Conservation (phyloP, 2,113 vertebrate species). For the Pangasianodon gigas region DNA sequence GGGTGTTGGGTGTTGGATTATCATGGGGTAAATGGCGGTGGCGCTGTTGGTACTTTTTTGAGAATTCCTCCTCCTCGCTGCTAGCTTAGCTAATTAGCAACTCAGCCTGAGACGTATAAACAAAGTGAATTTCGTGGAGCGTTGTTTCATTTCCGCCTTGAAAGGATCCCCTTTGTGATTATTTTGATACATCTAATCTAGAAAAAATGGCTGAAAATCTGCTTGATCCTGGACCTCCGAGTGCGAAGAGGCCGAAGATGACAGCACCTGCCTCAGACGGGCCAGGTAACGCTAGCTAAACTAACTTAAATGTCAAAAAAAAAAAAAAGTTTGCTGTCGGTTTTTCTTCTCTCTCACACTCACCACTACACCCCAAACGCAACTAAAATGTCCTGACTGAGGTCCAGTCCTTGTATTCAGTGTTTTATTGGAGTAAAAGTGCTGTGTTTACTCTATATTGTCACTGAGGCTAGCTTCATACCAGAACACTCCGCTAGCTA, state of each 20-base stretch:
- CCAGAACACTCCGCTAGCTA: slow-evolving; percentile 8
- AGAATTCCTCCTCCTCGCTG: slow-evolving; percentile 65
- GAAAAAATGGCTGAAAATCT: slow-evolving; percentile 89
- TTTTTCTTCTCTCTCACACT: not conserved
- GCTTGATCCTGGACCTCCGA: slow-evolving; percentile 91
- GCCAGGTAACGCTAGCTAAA: slow-evolving; percentile 80
- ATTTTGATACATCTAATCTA: not conserved
- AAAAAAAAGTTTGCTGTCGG: not conserved
- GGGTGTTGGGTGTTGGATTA: slow-evolving; percentile 83
- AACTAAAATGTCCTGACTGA: no score
- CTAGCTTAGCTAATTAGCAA: slow-evolving; percentile 62
- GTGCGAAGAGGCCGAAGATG: slow-evolving; percentile 91
- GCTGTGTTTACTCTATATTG: not conserved
- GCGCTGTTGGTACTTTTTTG: slow-evolving; percentile 88
- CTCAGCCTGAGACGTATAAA: slow-evolving; percentile 60
- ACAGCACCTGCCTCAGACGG: slow-evolving; percentile 92
- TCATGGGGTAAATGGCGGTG: slow-evolving; percentile 84
- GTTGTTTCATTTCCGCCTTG: not conserved
- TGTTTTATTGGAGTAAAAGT: not conserved
- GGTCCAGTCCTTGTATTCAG: not conserved
- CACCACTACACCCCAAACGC: not conserved
- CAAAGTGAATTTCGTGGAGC: slow-evolving; percentile 48
- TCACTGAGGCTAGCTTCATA: not conserved
- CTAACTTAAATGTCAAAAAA: not conserved
- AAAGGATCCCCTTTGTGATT: not conserved